These are phyloP conservation scores for Cantharis rufa DNA, from an alignment of 2,888 invertebrate genomes.

Conservation along the genomic window DNA sequence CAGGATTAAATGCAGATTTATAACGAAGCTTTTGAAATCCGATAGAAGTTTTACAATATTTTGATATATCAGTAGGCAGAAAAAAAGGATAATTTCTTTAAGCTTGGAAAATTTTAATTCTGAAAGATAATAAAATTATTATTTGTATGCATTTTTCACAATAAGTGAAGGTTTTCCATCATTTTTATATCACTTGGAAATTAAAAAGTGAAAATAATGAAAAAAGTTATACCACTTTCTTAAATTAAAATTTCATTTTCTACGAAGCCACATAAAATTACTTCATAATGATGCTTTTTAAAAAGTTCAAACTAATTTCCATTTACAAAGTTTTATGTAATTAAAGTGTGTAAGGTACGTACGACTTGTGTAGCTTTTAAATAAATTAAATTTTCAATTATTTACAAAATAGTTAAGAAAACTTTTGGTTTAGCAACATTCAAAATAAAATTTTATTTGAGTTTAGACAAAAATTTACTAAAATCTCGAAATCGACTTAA, in stretches of 20 bases:
- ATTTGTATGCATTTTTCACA: neutral
- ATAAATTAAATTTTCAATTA: neutral
- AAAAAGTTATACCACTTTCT: neutral
- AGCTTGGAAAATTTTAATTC: neutral
- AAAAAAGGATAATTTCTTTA: neutral
- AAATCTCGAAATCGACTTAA: neutral
- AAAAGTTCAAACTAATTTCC: neutral
- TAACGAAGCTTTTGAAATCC: neutral
- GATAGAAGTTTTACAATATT: neutral
- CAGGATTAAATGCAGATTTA: conserved; percentile 1
- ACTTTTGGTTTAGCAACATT: neutral
- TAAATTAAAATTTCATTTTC: neutral
- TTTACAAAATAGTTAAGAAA: neutral
- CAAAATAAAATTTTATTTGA: neutral
- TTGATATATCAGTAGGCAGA: neutral
- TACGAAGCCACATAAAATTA: neutral
- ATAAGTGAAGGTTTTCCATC: neutral
- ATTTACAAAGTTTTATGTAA: neutral
- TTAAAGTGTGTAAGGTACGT: neutral
- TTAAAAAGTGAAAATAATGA: neutral
- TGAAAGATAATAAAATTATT: neutral
- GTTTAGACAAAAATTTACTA: neutral
- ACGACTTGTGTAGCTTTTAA: neutral
- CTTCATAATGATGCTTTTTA: neutral
- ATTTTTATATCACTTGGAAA: neutral